Base-by-base conservation (phyloP, 2,888 invertebrate genomes). In the Eilema griseolum region DNA sequence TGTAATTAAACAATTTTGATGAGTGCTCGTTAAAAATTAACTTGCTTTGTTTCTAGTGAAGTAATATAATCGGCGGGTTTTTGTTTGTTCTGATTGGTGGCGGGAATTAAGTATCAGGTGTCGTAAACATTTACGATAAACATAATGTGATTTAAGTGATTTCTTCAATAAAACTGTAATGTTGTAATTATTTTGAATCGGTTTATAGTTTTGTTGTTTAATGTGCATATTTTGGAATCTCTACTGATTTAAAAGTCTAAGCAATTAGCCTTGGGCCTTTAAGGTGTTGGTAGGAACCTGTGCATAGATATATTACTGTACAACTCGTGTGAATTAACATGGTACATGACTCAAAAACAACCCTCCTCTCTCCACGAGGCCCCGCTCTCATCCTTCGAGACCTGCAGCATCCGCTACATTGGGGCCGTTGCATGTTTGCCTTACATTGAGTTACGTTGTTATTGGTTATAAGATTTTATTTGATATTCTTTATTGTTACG, bases 1-100 rank as follows among this genome's bases (percentile, higher is more conserved):
- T 85, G 91, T 88, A 92, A 91, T 93, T 91, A 92, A 92, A 90
- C 88, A 90, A 90, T 91, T 92, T 92, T 92, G 89, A 92, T 87
- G 91, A 87, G 86, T 78, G 74, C 88, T 90, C 92, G 89, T 91
- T 92, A 84, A 90, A 89, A 92, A 92, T 92, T 89, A 89, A 90
- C 86, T 89, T 88, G 88, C 87, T 89, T 90, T 88, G 90, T 89
- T 84, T 88, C 70, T 77, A 23, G 80, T 7, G 14, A 46, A 20
- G 26, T 66, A 52, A 66, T 72, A 46, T 72, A 73, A 78, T 60
- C 61, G 66, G 23, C 63, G 66, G 71, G 67, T 76, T 37, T 79
- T 76, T 74, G 57, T 71, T 81, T 66, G 46, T 61, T 65, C 72
- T 67, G 14, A 61, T 59, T 57, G 61, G 52, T 63, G 31, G 23